Conservation (phyloP, 1,140 invertebrate species). For the Cydia amplana region DNA sequence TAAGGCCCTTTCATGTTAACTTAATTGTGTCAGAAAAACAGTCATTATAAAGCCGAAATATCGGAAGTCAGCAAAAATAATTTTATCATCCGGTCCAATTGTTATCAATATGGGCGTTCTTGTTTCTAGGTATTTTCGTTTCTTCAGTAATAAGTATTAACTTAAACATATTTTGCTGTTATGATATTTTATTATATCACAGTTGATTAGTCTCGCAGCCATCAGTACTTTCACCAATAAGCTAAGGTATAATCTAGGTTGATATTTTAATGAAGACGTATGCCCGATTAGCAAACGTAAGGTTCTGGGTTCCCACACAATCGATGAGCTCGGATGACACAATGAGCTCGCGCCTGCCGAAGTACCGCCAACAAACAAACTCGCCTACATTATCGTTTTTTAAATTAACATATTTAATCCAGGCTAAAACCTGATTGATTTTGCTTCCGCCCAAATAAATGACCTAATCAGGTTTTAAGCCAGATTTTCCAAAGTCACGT, state of each 20-base stretch:
- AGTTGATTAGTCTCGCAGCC: neutral
- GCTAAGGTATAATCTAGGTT: conserved; percentile 18
- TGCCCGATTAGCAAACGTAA: conserved; percentile 35
- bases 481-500: too few species aligned
- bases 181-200: conserved; percentile 6
- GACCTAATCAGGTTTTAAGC: too few species aligned
- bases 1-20: conserved; percentile 42
- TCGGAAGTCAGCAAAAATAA: conserved; percentile 24
- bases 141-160: neutral
- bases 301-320: conserved; percentile 57
- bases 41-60: conserved; percentile 22
- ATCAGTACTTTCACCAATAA: conserved; percentile 16
- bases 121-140: conserved; percentile 1
- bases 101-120: neutral
- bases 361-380: conserved; percentile 41
- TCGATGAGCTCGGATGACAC: conserved; percentile 56
- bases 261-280: conserved; percentile 33
- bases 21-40: conserved; percentile 32
- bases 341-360: conserved; percentile 41
- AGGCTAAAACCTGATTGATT: too few species aligned
- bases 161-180: neutral
- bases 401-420: too few species aligned
- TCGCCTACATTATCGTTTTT: neutral
- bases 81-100: conserved; percentile 17
- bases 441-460: too few species aligned